These are phyloP conservation scores for Hypanus sabinus DNA, from an alignment of 2,113 vertebrate species.

Conservation along the genomic window DNA sequence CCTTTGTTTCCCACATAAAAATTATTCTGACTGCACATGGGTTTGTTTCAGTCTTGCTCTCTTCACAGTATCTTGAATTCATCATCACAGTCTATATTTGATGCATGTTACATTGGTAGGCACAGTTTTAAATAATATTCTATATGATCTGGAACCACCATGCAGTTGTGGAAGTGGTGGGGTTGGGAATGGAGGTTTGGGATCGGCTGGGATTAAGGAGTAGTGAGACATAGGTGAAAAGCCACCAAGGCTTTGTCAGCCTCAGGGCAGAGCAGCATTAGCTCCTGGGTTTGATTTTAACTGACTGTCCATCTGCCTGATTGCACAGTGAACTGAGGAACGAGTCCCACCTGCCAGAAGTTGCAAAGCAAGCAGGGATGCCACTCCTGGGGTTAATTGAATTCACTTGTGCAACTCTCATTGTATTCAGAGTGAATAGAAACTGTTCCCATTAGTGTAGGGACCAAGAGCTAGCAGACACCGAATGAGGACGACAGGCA, in stretches of 20 bases:
- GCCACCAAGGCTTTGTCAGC: not conserved
- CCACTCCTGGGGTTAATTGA: not conserved
- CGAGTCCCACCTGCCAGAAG: not conserved
- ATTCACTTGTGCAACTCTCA: not conserved
- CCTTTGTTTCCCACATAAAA: not conserved
- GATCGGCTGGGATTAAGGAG: too few relatives aligned
- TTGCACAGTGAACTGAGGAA: not conserved
- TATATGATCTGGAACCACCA: not conserved
- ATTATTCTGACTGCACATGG: not conserved
- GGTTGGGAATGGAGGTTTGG: too few relatives aligned
- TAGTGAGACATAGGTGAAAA: not conserved
- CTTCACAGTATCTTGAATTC: not conserved
- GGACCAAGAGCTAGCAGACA: too few relatives aligned
- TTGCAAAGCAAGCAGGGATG: not conserved
- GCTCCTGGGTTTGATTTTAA: not conserved
- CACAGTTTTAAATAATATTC: not conserved
- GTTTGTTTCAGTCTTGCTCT: not conserved
- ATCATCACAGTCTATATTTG: not conserved
- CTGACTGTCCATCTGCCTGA: not conserved
- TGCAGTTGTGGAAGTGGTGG: too few relatives aligned
- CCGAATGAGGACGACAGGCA: too few relatives aligned
- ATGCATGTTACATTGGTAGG: not conserved
- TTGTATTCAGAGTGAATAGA: not conserved
- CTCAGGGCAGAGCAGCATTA: not conserved
- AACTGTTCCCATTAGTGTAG: too few relatives aligned